These are phyloP conservation scores for Crotophaga sulcirostris DNA, from an alignment of 2,113 vertebrate genomes.

Conservation along the genomic window DNA sequence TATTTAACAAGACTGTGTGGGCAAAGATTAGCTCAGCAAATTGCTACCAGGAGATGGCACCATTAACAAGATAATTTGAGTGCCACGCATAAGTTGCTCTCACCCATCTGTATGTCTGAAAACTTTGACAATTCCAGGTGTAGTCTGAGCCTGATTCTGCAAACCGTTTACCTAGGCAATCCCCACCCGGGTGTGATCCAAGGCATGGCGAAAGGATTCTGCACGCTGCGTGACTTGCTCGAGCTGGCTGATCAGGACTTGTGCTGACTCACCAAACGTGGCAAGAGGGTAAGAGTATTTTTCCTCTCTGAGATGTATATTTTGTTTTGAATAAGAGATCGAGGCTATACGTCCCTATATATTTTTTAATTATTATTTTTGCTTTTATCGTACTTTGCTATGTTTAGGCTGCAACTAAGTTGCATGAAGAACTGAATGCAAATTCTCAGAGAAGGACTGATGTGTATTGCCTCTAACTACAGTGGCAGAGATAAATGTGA, in stretches of 20 bases:
- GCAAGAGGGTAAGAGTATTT: not conserved
- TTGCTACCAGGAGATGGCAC: constrained; percentile 82
- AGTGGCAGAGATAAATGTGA: not conserved
- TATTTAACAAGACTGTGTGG: not conserved
- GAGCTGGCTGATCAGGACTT: not conserved
- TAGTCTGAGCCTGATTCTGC: not conserved
- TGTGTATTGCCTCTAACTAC: not conserved
- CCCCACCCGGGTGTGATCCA: not conserved
- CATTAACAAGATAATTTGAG: constrained; percentile 83
- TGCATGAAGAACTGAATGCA: not conserved
- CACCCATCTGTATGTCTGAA: constrained; percentile 6
- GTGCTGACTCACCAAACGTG: not conserved
- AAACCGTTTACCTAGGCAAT: not conserved
- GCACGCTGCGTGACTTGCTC: not conserved
- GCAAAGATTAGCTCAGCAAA: constrained; percentile 41
- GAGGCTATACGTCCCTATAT: not conserved
- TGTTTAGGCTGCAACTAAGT: not conserved
- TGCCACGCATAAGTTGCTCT: not conserved
- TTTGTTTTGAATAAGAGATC: not conserved
- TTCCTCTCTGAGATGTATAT: not conserved
- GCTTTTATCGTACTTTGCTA: not conserved
- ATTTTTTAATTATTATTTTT: not conserved
- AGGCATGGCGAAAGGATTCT: not conserved
- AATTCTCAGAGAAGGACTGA: not conserved
- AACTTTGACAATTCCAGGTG: constrained; percentile 34